Evolutionary conservation across 2,797 vertebrate genomes (phyloP).

Genomic region (Spizella passerina): DNA sequence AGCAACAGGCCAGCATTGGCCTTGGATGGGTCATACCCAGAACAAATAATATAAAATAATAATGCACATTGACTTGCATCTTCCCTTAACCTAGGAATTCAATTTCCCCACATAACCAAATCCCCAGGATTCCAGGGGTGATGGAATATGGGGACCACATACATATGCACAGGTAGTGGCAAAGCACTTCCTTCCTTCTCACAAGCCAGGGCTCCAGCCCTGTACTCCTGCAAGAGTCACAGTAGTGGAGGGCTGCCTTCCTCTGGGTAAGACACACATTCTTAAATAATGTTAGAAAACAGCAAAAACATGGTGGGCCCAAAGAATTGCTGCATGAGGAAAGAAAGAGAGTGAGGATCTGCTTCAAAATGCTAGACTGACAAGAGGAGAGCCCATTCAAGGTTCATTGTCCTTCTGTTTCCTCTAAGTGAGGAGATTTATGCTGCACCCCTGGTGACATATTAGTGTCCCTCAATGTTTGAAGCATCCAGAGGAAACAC

Average conservation of each 20-base stretch:
- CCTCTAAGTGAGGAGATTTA: not conserved
- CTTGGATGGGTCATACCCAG: not conserved
- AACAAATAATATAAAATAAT: not conserved
- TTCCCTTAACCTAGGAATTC: not conserved
- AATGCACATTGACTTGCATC: not conserved
- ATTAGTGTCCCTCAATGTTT: not conserved
- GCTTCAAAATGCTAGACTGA: fast-evolving
- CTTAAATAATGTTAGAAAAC: not conserved
- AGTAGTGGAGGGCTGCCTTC: not conserved
- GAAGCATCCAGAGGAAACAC: not conserved
- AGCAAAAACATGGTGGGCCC: fast-evolving
- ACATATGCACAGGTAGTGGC: fast-evolving
- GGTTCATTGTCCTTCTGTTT: not conserved
- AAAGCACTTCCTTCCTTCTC: not conserved
- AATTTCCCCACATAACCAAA: not conserved
- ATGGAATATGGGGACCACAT: not conserved
- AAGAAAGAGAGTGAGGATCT: not conserved
- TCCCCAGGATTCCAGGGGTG: not conserved
- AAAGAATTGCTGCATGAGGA: fast-evolving
- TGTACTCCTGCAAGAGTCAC: not conserved
- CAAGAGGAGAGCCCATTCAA: not conserved
- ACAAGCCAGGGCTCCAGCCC: not conserved
- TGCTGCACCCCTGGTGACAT: fast-evolving
- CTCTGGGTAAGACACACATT: not conserved
- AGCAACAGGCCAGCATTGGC: not conserved